Evolutionary conservation across 2,113 vertebrate genomes (phyloP).

Genomic region (Zosterops japonicus): DNA sequence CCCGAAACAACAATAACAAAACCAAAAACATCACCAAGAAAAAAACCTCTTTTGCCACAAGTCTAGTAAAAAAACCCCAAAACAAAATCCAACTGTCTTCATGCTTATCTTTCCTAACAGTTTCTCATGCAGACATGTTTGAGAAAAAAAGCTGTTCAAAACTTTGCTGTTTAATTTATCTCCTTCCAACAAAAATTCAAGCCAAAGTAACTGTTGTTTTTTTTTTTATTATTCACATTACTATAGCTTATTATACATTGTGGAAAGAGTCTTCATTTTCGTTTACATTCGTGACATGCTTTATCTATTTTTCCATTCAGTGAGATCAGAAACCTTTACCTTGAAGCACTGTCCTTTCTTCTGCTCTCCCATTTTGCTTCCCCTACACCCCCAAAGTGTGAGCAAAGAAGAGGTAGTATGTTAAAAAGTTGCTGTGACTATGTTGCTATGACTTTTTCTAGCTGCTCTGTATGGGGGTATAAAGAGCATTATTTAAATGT

Average conservation of each 20-base stretch:
- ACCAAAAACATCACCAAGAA: background rate
- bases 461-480: background rate
- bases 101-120: background rate
- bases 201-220: background rate
- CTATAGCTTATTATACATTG: background rate
- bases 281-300: background rate
- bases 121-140: background rate
- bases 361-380: background rate
- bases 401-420: background rate
- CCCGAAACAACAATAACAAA: background rate
- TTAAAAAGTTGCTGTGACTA: background rate
- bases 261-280: background rate
- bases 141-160: background rate
- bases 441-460: background rate
- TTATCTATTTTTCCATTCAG: background rate
- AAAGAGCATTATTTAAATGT: slow-evolving; percentile 33
- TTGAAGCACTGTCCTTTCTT: background rate
- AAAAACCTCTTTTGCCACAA: background rate
- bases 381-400: background rate
- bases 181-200: background rate
- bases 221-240: background rate
- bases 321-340: background rate
- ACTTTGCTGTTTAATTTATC: background rate
- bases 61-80: background rate
- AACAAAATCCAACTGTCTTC: background rate